phyloP scores from a whole-genome alignment of 2,797 vertebrate genomes.

The Carapus acus region DNA sequence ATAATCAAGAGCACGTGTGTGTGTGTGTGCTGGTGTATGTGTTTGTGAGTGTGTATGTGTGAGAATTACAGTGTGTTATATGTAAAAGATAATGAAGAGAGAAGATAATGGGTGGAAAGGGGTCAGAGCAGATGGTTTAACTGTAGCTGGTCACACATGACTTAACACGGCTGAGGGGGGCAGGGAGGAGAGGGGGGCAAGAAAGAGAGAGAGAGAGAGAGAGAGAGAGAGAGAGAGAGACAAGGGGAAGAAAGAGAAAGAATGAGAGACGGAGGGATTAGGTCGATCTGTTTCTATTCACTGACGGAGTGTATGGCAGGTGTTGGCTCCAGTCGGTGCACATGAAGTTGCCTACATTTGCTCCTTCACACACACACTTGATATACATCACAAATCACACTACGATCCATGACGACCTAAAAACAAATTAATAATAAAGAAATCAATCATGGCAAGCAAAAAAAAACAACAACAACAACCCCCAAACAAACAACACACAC shows the following conservation, averaged over 20 bases:
- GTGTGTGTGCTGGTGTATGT: background rate
- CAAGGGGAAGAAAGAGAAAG: too few species aligned
- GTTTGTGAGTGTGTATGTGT: constrained; percentile 2
- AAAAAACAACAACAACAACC: too few species aligned
- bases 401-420: too few species aligned
- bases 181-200: too few species aligned
- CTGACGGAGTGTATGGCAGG: background rate
- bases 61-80: background rate
- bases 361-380: too few species aligned
- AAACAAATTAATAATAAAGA: too few species aligned
- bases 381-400: background rate
- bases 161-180: too few species aligned
- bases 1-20: background rate
- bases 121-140: constrained; percentile 56
- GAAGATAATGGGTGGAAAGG: constrained; percentile 43
- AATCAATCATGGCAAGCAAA: too few species aligned
- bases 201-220: too few species aligned
- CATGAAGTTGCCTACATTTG: background rate
- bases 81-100: constrained; percentile 2
- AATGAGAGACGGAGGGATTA: too few species aligned
- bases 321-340: background rate
- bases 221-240: background rate
- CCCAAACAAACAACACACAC: too few species aligned
- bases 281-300: constrained; percentile 4
- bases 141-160: constrained; percentile 53